Base-by-base conservation (phyloP, 2,113 vertebrate genomes). In the Percopsis transmontana region DNA sequence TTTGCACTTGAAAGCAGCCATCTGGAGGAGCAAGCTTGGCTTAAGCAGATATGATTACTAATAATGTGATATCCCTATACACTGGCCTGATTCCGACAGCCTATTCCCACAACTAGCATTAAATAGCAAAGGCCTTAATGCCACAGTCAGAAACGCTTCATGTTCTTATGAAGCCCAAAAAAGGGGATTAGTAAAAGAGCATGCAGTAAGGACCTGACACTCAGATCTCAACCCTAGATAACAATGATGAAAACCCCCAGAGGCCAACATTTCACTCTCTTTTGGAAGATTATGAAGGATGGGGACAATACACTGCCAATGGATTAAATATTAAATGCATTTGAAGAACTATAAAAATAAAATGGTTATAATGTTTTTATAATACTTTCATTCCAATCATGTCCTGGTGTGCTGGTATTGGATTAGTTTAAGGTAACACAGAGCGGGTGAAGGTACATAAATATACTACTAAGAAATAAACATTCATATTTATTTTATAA, bases 1-100 rank as follows among this genome's bases (percentile, higher is more conserved):
- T 98, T 99, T 99, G 97, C 97, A 99, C 97, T 99, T 99, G 97
- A 99, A 99, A 99, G 97, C 97, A 96, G 96, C 97, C 97, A 99
- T 99, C 97, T 99, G 97, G 97, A 98, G 96, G 95, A 95, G 95
- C 95, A 95, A 95, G 96, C 97, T 98, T 98, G 96, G 96, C 96
- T 95, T 98, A 97, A 97, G 95, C 96, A 99, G 96, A 99, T 99
- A 99, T 97, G 97, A 99, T 97, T 98, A 95, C 96, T 98, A 99
- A 99, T 98, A 99, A 98, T 97, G 96, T 95, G 95, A 98, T 96
- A 96, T 97, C 96, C 96, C 94, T 92, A 87, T 96, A 95, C 94
- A 94, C 95, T 95, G 94, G 94, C 93, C 82, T 94, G 92, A 96
- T 97, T 97, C 95, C 97, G 77, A 91, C 91, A 90, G 92, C 93